These are phyloP conservation scores for Stenopsyche tienmushanensis DNA, from an alignment of 1,140 invertebrate genomes.

Conservation along the genomic window DNA sequence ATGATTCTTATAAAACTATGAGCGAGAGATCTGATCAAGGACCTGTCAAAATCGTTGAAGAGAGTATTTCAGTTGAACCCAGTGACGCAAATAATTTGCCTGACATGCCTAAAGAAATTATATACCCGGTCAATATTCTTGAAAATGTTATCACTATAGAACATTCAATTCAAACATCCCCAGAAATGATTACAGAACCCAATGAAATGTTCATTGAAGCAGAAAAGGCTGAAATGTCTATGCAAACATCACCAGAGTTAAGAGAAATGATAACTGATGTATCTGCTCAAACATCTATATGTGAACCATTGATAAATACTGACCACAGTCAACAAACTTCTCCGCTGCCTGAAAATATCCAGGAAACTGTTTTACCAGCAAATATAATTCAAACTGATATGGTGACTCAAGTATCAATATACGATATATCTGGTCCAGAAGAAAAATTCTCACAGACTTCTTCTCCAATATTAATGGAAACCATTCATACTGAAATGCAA, in stretches of 20 bases:
- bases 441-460: constrained; percentile 55
- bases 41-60: constrained; percentile 66
- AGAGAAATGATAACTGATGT: constrained; percentile 53
- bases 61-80: constrained; percentile 54
- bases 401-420: constrained; percentile 50
- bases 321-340: constrained; percentile 42
- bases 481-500: constrained; percentile 50
- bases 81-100: constrained; percentile 52
- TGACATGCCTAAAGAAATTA: constrained; percentile 53
- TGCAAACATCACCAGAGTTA: constrained; percentile 58
- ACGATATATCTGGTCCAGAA: constrained; percentile 49
- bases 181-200: constrained; percentile 52
- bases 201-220: constrained; percentile 48
- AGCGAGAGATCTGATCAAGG: constrained; percentile 58
- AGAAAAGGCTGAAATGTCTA: constrained; percentile 55
- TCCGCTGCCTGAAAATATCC: constrained; percentile 34
- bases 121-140: constrained; percentile 59
- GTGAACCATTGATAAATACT: constrained; percentile 45
- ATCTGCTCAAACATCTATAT: constrained; percentile 56
- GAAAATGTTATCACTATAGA: constrained; percentile 57
- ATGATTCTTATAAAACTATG: constrained; percentile 59
- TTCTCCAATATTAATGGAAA: constrained; percentile 47
- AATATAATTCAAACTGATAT: constrained; percentile 40
- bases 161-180: constrained; percentile 63
- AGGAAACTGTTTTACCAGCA: too few species aligned